Percentiles rank a stretch among this genome's conserved stretches.
phyloP scores from a whole-genome alignment of 2,888 invertebrate species.

The Sturmia bella region DNA sequence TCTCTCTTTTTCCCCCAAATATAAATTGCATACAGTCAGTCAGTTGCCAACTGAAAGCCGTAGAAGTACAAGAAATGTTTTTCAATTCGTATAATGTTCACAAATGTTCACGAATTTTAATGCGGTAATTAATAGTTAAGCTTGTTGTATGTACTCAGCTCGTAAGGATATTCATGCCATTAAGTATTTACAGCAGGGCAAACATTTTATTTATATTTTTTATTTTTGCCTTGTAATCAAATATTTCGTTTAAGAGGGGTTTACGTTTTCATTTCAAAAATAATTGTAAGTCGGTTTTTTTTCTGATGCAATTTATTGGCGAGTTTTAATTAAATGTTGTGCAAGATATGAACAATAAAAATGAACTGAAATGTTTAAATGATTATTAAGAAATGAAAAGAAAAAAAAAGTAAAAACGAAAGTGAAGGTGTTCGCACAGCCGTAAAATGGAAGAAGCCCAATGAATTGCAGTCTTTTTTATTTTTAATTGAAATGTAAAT shows the following conservation, averaged over 20 bases:
- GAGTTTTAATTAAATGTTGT: conserved; percentile 34
- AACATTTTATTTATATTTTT: not conserved
- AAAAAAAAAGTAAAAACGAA: not conserved
- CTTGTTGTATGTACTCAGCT: conserved; percentile 15
- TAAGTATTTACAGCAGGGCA: conserved; percentile 20
- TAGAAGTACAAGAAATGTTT: conserved; percentile 46
- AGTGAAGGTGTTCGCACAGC: conserved; percentile 5
- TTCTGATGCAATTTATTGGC: conserved; percentile 19
- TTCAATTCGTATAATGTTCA: conserved; percentile 61
- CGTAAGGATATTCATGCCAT: conserved; percentile 58
- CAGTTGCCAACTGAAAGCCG: conserved; percentile 26
- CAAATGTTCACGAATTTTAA: conserved; percentile 61
- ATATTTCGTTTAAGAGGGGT: conserved; percentile 17
- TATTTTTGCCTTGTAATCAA: conserved; percentile 14
- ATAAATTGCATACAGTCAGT: conserved; percentile 5
- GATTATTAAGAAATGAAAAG: conserved; percentile 19
- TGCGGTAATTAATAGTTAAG: conserved; percentile 49
- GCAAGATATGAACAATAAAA: conserved; percentile 2
- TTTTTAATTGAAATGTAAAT: conserved; percentile 25
- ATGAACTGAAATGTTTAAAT: conserved; percentile 31
- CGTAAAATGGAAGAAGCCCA: not conserved
- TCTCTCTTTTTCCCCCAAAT: not conserved
- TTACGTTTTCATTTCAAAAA: conserved; percentile 4
- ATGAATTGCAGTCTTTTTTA: not conserved
- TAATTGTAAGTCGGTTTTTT: not conserved